Evolutionary conservation across 2,797 vertebrate species (phyloP).

Genomic region (Semaprochilodus insignis): DNA sequence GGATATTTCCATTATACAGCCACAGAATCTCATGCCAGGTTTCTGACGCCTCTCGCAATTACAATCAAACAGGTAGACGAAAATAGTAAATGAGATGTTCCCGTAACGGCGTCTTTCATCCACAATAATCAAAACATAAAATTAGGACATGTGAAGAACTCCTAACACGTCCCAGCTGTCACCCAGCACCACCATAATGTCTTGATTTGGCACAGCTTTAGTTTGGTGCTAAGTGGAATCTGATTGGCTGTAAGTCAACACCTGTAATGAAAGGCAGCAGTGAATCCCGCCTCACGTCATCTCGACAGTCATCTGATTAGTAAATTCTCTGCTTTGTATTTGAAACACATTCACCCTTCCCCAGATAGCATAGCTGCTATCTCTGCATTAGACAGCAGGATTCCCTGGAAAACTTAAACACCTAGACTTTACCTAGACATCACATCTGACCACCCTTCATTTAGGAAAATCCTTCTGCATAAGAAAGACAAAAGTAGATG

Average conservation of each 20-base stretch:
- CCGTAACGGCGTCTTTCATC: background rate
- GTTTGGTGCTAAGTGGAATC: background rate
- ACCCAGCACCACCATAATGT: background rate
- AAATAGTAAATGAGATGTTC: background rate
- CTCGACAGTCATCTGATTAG: background rate
- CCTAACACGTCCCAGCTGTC: constrained; percentile 4
- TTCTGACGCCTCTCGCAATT: background rate
- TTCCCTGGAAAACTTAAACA: no score
- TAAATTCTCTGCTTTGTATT: background rate
- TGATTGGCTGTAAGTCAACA: background rate
- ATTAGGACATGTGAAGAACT: background rate
- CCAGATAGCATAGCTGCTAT: no score
- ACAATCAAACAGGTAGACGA: background rate
- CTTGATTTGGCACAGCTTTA: background rate
- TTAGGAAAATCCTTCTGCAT: no score
- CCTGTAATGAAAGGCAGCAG: background rate
- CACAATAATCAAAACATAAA: background rate
- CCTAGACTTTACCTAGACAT: no score
- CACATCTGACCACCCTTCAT: no score
- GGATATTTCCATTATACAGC: no score
- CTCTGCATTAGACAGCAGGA: no score
- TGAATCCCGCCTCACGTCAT: background rate
- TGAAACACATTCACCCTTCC: background rate
- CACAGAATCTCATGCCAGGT: background rate
- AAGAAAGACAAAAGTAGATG: no score